phyloP scores from a whole-genome alignment of 1,140 invertebrate species.

The Cryptotermes secundus region DNA sequence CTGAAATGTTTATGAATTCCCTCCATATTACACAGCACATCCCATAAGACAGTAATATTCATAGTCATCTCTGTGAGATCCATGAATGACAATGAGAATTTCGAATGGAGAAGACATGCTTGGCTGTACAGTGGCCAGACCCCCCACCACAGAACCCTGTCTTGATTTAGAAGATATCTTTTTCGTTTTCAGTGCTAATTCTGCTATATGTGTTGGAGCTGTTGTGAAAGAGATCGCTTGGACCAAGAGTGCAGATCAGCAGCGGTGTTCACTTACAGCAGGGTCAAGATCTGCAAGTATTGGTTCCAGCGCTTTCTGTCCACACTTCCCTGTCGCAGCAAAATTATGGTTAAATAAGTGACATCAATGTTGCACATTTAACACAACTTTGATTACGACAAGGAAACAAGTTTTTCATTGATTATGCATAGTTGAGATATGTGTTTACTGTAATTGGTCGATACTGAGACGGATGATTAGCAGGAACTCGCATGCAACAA shows the following conservation, averaged over 20 bases:
- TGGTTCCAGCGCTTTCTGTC: background rate
- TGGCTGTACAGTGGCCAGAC: background rate
- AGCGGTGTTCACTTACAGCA: background rate
- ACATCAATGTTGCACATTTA: background rate
- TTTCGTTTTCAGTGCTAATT: conserved; percentile 3
- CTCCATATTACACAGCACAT: too few species aligned
- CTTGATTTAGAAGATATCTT: background rate
- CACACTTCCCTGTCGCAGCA: background rate
- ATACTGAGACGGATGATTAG: background rate
- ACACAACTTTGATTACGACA: background rate
- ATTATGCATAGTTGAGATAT: background rate
- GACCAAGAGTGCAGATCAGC: background rate
- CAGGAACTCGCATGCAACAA: background rate
- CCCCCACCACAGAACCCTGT: background rate
- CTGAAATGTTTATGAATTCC: too few species aligned
- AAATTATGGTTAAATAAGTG: background rate
- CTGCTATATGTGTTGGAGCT: background rate
- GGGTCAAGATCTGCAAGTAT: background rate
- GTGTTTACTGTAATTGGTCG: background rate
- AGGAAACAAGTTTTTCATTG: too few species aligned
- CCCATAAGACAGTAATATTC: too few species aligned
- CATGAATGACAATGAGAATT: too few species aligned
- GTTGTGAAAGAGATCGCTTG: background rate
- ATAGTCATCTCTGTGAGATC: too few species aligned
- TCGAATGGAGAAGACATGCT: too few species aligned